Evolutionary conservation across 1,140 invertebrate species (phyloP).

Genomic region (Oreohelix idahoensis): DNA sequence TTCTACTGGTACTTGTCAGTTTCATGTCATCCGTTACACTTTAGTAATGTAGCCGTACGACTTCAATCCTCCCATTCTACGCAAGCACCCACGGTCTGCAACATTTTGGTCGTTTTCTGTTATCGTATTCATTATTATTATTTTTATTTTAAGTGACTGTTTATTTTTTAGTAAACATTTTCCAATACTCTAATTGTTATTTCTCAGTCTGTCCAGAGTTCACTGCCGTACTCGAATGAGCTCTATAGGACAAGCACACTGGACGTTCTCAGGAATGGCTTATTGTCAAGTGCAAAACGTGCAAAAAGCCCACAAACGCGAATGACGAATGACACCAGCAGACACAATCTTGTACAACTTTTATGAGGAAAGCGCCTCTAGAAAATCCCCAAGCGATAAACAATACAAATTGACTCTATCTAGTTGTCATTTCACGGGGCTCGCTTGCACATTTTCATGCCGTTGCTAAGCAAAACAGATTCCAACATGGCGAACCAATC

Average conservation of each 20-base stretch:
- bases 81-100: too few species aligned
- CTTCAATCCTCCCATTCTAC: too few species aligned
- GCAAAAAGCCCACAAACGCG: neutral
- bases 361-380: neutral
- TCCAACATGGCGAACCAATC: constrained; percentile 35
- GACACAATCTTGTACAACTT: neutral
- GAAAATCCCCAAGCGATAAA: constrained; percentile 16
- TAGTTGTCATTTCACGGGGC: neutral
- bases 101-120: too few species aligned
- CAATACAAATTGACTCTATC: constrained; percentile 34
- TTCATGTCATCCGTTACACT: too few species aligned
- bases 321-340: neutral
- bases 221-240: neutral
- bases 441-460: constrained; percentile 20
- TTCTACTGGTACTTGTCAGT: too few species aligned
- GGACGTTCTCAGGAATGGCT: neutral
- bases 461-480: constrained; percentile 31
- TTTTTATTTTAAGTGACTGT: too few species aligned
- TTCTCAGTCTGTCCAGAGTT: too few species aligned
- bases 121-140: too few species aligned
- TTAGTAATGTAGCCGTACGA: too few species aligned
- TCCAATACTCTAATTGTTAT: too few species aligned
- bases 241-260: neutral
- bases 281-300: neutral
- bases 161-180: too few species aligned